phyloP scores from a whole-genome alignment of 2,113 vertebrate species.

The Embiotoca jacksoni region DNA sequence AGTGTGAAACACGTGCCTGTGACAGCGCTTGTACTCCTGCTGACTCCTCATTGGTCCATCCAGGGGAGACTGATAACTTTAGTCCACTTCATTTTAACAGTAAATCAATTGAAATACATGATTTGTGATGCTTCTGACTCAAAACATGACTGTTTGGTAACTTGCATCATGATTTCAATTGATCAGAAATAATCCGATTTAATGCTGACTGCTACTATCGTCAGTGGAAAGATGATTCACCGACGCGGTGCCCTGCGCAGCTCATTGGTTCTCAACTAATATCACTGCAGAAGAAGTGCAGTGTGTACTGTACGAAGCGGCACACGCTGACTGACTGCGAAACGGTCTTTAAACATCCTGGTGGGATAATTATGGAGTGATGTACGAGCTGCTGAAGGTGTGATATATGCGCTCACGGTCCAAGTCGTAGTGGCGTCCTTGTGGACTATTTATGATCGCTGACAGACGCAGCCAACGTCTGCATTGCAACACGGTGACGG shows the following conservation, averaged over 20 bases:
- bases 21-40: conserved; percentile 47
- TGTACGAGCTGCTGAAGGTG: conserved; percentile 67
- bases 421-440: conserved; percentile 41
- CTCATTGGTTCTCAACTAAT: too few relatives aligned
- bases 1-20: conserved; percentile 49
- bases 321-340: neutral
- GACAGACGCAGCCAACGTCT: conserved; percentile 37
- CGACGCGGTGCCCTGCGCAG: neutral
- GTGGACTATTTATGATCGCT: conserved; percentile 48
- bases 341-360: conserved; percentile 62
- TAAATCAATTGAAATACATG: neutral
- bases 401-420: conserved; percentile 47
- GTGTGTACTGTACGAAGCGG: neutral
- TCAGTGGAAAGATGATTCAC: neutral
- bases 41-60: conserved; percentile 1
- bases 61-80: neutral
- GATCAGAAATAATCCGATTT: too few relatives aligned
- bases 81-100: conserved; percentile 26
- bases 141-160: neutral
- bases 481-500: conserved; percentile 51
- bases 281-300: neutral
- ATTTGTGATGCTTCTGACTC: neutral
- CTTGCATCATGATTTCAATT: too few relatives aligned
- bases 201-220: neutral
- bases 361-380: conserved; percentile 66